Percentiles rank a stretch among this genome's conserved stretches.
Conservation (phyloP, 1,140 invertebrate genomes). For the Trachymyrmex cornetzi region DNA sequence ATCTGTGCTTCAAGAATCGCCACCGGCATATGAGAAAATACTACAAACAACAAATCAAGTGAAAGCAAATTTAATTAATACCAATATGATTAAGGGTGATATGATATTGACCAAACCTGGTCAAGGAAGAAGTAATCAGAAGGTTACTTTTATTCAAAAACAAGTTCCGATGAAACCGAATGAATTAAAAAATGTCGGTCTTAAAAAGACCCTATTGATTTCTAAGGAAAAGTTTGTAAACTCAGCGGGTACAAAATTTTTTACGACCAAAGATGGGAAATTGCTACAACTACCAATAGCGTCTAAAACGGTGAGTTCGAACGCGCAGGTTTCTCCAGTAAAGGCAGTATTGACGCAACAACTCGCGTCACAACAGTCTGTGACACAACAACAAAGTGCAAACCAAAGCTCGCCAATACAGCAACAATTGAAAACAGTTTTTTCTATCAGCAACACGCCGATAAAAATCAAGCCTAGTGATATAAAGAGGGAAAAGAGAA, state of each 20-base stretch:
- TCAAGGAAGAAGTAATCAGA: slow-evolving; percentile 81
- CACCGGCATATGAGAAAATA: slow-evolving; percentile 74
- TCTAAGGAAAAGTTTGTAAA: slow-evolving; percentile 79
- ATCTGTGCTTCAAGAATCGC: slow-evolving; percentile 52
- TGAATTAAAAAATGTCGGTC: slow-evolving; percentile 77
- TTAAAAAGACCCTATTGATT: slow-evolving; percentile 79
- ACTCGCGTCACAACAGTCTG: slow-evolving; percentile 45
- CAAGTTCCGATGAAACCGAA: slow-evolving; percentile 82
- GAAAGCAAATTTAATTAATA: slow-evolving; percentile 84
- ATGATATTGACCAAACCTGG: slow-evolving; percentile 85
- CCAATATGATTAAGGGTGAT: slow-evolving; percentile 85
- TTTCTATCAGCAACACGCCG: not conserved
- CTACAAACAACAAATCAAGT: slow-evolving; percentile 84
- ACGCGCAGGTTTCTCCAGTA: slow-evolving; percentile 20
- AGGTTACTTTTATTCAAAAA: slow-evolving; percentile 83
- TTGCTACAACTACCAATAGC: slow-evolving; percentile 66
- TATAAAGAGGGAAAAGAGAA: slow-evolving; percentile 83
- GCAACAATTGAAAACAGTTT: slow-evolving; percentile 59
- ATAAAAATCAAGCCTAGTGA: slow-evolving; percentile 80
- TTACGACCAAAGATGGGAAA: slow-evolving; percentile 79
- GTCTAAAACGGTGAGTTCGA: slow-evolving; percentile 67
- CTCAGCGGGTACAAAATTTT: slow-evolving; percentile 76
- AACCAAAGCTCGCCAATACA: slow-evolving; percentile 54
- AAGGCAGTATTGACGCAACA: slow-evolving; percentile 57
- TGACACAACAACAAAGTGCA: slow-evolving; percentile 41